Evolutionary conservation across 2,888 invertebrate genomes (phyloP).

Genomic region (Ormyrus thymus): DNA sequence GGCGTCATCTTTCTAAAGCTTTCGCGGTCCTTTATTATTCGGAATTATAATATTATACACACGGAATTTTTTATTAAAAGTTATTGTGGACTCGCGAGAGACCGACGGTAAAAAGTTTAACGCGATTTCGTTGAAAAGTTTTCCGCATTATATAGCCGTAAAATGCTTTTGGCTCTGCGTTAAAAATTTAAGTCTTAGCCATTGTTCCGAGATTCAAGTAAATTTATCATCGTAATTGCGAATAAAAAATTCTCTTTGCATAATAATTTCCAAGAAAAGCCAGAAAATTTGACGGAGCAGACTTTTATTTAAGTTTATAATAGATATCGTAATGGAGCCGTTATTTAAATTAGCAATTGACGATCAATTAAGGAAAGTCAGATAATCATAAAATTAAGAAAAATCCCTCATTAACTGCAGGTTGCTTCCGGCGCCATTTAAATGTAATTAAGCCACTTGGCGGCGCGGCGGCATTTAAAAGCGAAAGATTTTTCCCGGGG

Average conservation of each 20-base stretch:
- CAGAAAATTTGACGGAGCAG: too few relatives aligned
- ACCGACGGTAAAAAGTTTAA: not conserved
- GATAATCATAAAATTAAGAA: not conserved
- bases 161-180: not conserved
- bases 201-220: not conserved
- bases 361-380: not conserved
- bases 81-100: not conserved
- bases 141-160: not conserved
- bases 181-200: not conserved
- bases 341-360: not conserved
- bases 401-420: not conserved
- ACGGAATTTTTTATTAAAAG: not conserved
- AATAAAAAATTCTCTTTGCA: slow-evolving; percentile 9
- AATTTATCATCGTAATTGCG: slow-evolving; percentile 5
- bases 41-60: not conserved
- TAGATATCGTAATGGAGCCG: not conserved
- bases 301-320: not conserved
- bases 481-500: not conserved
- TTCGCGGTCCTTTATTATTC: too few relatives aligned
- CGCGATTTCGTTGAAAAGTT: not conserved
- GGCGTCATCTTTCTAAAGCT: too few relatives aligned
- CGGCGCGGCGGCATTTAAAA: not conserved
- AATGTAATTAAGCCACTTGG: not conserved
- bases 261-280: not conserved
- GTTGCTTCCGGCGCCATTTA: not conserved